Conservation (phyloP, 2,797 vertebrate genomes). For the Halcyon chelicuti region DNA sequence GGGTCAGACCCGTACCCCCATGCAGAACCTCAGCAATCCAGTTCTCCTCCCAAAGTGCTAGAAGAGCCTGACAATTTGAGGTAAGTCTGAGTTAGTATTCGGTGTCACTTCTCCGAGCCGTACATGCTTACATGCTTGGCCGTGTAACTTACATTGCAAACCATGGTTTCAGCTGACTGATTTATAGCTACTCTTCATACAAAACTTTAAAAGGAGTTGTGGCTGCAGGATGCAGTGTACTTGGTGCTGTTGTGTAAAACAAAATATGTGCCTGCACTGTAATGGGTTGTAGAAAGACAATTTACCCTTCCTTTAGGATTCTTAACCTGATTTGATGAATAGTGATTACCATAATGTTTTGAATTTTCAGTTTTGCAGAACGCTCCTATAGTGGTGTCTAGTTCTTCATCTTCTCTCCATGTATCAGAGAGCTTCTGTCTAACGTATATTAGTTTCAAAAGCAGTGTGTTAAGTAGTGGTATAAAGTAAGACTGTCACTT, state of each 20-base stretch:
- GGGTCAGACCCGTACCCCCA: slow-evolving; percentile 92
- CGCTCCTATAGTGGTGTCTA: neutral
- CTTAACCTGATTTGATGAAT: neutral
- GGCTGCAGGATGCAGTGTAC: neutral
- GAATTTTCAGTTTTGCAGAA: neutral
- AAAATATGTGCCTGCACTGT: neutral
- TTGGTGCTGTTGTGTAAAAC: neutral
- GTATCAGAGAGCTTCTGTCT: neutral
- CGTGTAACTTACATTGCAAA: neutral
- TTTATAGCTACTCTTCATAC: neutral
- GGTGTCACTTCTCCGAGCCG: neutral
- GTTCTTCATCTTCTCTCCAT: neutral
- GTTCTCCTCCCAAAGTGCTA: slow-evolving; percentile 86
- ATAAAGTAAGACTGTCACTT: neutral
- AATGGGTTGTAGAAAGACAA: neutral
- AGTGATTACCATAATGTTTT: neutral
- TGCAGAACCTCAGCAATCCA: slow-evolving; percentile 85
- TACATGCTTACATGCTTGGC: accelerated
- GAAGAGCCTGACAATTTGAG: slow-evolving; percentile 83
- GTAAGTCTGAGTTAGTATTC: slow-evolving; percentile 38
- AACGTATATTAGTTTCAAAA: neutral
- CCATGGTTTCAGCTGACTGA: neutral
- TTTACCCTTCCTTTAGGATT: neutral
- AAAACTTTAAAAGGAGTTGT: neutral
- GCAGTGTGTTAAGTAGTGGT: neutral